Conservation (phyloP, 2,113 vertebrate genomes). For the Ivindomyrus marchei region DNA sequence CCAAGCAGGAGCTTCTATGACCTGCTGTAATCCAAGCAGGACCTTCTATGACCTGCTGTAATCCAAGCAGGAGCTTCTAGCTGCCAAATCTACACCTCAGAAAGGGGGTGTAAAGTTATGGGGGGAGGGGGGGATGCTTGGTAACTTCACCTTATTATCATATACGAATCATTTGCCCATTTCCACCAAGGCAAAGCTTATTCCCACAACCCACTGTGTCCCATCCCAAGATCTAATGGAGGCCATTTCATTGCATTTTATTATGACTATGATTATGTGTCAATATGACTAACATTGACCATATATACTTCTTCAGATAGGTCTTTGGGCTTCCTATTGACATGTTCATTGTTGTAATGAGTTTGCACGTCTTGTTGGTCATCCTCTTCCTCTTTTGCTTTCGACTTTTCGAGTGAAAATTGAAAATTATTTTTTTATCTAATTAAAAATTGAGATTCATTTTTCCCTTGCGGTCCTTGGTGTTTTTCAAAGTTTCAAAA, state of each 20-base stretch:
- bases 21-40: too few species aligned
- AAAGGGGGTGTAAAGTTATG: neutral
- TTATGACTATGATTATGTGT: neutral
- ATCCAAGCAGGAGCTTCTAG: neutral
- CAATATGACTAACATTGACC: neutral
- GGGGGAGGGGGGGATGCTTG: neutral
- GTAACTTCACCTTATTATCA: neutral
- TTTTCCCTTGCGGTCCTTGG: neutral
- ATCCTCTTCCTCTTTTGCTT: neutral
- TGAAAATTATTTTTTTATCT: neutral
- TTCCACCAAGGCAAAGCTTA: neutral
- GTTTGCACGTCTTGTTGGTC: neutral
- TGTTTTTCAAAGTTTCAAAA: neutral
- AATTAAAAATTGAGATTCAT: neutral
- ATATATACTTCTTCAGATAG: neutral
- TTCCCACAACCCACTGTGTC: neutral
- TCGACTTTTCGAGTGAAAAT: neutral
- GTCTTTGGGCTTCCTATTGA: neutral
- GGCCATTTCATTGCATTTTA: neutral
- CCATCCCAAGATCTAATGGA: neutral
- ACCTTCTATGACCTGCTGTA: too few species aligned
- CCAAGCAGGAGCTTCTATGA: too few species aligned
- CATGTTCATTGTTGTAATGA: neutral
- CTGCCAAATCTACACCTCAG: neutral
- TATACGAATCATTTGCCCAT: neutral